Percentiles rank a stretch among this genome's conserved stretches.
phyloP scores from a whole-genome alignment of 2,888 invertebrate species.

The Eristalinus sepulchralis region DNA sequence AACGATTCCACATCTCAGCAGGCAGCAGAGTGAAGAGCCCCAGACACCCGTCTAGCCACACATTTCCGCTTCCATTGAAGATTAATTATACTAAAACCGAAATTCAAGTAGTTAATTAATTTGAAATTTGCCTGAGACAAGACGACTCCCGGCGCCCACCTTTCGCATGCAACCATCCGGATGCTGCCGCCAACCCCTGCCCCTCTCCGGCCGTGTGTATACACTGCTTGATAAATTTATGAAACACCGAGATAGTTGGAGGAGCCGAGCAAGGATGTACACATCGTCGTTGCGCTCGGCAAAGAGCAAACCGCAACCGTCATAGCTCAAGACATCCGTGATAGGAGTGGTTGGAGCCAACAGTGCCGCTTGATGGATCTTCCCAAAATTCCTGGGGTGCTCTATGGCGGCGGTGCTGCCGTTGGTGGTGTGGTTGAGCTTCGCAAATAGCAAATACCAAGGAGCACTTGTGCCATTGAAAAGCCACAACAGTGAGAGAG shows the following conservation, averaged over 20 bases:
- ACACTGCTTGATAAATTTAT: constrained; percentile 46
- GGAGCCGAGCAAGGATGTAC: constrained; percentile 7
- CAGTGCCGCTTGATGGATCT: constrained; percentile 56
- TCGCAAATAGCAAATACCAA: constrained; percentile 53
- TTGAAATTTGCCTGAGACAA: constrained; percentile 57
- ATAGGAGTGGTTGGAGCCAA: constrained; percentile 51
- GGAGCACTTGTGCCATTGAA: constrained; percentile 52
- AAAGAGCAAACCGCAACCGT: constrained; percentile 67
- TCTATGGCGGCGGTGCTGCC: constrained; percentile 2
- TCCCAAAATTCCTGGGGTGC: constrained; percentile 39
- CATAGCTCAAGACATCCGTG: constrained; percentile 68
- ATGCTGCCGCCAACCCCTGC: neutral
- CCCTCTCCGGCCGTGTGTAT: neutral
- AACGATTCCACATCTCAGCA: neutral
- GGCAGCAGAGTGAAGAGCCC: constrained; percentile 4
- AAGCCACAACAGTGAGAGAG: constrained; percentile 59
- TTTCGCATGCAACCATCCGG: constrained; percentile 13
- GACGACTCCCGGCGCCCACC: constrained; percentile 1
- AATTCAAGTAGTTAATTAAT: constrained; percentile 71
- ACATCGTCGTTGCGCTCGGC: constrained; percentile 31
- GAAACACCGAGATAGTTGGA: constrained; percentile 19
- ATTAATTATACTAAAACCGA: constrained; percentile 69
- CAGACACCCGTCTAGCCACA: constrained; percentile 54
- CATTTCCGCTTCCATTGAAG: constrained; percentile 52
- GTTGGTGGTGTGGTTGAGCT: constrained; percentile 22